These are phyloP conservation scores for Siniperca scherzeri DNA, from an alignment of 2,797 vertebrate species.

Conservation along the genomic window DNA sequence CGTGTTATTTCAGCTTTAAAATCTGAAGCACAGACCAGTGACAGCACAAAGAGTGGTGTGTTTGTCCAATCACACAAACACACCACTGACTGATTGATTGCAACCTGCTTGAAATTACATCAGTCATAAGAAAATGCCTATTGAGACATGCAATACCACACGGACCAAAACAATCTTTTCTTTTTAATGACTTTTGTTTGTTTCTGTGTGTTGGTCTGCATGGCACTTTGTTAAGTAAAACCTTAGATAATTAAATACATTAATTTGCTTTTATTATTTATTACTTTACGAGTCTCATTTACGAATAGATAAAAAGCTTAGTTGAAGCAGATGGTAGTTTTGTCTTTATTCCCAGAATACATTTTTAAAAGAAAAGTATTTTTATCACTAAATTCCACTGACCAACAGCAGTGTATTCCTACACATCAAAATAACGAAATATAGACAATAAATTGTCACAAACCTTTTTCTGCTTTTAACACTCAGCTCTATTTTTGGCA, in stretches of 20 bases:
- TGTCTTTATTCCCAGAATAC: not conserved
- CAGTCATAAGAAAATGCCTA: not conserved
- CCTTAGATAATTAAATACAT: not conserved
- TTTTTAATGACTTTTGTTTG: not conserved
- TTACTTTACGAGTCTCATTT: conserved; percentile 1
- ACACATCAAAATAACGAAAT: not conserved
- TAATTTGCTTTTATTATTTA: not conserved
- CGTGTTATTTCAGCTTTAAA: not conserved
- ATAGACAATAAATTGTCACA: not conserved
- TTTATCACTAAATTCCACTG: not conserved
- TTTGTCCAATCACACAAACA: not conserved
- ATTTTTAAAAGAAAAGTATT: not conserved
- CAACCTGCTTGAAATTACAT: not conserved
- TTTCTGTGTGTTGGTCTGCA: not conserved
- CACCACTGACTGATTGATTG: not conserved
- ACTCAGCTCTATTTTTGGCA: not conserved
- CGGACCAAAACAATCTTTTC: not conserved
- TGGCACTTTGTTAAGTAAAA: not conserved
- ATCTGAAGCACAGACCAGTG: not conserved
- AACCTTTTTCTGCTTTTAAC: not conserved
- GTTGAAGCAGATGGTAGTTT: not conserved
- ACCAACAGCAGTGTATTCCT: not conserved
- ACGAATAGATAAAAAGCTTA: not conserved
- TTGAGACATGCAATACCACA: not conserved
- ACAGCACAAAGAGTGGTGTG: not conserved